Evolutionary conservation across 2,113 vertebrate species (phyloP).

Genomic region (Enhydra lutris): DNA sequence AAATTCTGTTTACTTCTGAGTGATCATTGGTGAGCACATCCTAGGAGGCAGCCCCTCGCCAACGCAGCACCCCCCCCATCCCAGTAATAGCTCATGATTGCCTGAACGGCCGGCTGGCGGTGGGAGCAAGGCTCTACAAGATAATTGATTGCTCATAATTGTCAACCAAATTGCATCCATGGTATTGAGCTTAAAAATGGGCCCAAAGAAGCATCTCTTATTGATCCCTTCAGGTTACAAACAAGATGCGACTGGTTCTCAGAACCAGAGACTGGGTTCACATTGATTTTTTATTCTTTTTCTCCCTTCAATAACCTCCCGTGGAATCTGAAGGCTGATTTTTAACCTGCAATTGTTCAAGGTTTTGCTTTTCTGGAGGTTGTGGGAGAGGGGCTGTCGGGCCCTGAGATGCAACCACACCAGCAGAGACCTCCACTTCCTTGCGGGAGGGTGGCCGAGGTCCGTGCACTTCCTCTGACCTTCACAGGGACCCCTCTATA

Average conservation of each 20-base stretch:
- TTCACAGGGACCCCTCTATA: not conserved
- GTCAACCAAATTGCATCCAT: constrained; percentile 90
- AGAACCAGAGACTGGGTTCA: constrained; percentile 81
- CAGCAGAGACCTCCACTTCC: not conserved
- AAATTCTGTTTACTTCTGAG: constrained; percentile 84
- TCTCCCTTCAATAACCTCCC: constrained; percentile 80
- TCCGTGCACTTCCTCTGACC: not conserved
- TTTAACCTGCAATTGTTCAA: constrained; percentile 76
- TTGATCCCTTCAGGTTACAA: constrained; percentile 88
- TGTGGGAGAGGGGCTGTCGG: not conserved
- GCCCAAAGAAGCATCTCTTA: constrained; percentile 87
- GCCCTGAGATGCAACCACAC: fast-evolving
- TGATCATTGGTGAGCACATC: constrained; percentile 71
- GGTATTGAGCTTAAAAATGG: constrained; percentile 88
- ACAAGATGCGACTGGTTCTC: constrained; percentile 85
- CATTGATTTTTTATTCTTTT: constrained; percentile 87
- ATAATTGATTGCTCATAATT: constrained; percentile 91
- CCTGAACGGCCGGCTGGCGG: constrained; percentile 75
- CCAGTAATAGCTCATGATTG: constrained; percentile 82
- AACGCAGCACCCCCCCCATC: constrained; percentile 69
- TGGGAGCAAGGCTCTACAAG: constrained; percentile 75
- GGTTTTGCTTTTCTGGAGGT: constrained; percentile 25
- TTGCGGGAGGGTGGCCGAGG: not conserved
- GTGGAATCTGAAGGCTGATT: constrained; percentile 71
- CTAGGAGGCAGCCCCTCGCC: constrained; percentile 81